Evolutionary conservation across 2,888 invertebrate species (phyloP).

Genomic region (Hydriomena furcata): DNA sequence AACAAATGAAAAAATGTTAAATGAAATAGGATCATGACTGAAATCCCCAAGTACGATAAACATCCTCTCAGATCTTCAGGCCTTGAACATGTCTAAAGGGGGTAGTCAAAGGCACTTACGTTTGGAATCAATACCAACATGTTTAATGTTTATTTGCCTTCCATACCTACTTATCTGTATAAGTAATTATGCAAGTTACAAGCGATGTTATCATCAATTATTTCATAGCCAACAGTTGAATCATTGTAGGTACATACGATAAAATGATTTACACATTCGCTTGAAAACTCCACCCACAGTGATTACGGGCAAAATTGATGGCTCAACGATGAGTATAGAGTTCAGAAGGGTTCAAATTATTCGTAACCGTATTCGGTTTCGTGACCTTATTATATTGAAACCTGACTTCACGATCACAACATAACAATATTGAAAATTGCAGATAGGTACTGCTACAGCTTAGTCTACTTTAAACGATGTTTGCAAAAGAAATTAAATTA

Average conservation of each 20-base stretch:
- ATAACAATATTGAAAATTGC: neutral
- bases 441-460: too few relatives aligned
- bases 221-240: slow-evolving; percentile 9
- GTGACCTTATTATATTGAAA: slow-evolving; percentile 16
- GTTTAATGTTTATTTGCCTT: too few relatives aligned
- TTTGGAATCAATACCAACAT: too few relatives aligned
- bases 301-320: neutral
- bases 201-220: slow-evolving; percentile 7
- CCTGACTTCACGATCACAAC: neutral
- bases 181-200: slow-evolving; percentile 6
- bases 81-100: too few relatives aligned
- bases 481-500: too few relatives aligned
- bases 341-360: slow-evolving; percentile 19
- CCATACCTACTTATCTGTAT: too few relatives aligned
- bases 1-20: too few relatives aligned
- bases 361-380: slow-evolving; percentile 22
- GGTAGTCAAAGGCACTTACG: too few relatives aligned
- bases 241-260: slow-evolving; percentile 9
- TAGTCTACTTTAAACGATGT: too few relatives aligned
- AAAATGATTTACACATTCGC: slow-evolving; percentile 5
- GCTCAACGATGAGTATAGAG: neutral
- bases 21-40: too few relatives aligned
- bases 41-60: too few relatives aligned
- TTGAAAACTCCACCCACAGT: neutral
- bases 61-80: too few relatives aligned